Base-by-base conservation (phyloP, 2,113 vertebrate species). In the Euleptes europaea region DNA sequence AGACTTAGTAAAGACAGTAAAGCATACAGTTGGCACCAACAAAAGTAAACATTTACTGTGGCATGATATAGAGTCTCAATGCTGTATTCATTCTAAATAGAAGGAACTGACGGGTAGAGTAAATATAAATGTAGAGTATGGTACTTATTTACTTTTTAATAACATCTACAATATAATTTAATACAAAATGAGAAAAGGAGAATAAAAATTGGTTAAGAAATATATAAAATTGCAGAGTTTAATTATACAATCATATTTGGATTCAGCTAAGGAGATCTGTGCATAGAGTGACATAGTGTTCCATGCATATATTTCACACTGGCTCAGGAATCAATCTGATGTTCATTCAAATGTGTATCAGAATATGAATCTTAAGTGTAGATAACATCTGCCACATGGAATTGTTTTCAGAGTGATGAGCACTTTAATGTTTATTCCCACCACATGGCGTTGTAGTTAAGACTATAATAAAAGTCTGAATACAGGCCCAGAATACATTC, bases 41-140 rank as follows among this genome's bases (percentile, higher is more conserved):
- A 84, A 94, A 93, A 93, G 87, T 42, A 94, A 95, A 94, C 86
- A 91, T 94, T 94, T 94, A 92, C 85, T 88, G 93, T 93, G 92
- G 94, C 90, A 93, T 92, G 90, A 82, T 82, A 92, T 91, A 94
- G 94, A 93, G 89, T 82, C 82, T 91, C 89, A 89, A 88, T 92
- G 88, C 88, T 88, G 88, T 92, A 95, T 93, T 91, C 78, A 86
- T 92, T 93, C 94, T 94, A 94, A 94, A 94, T 94, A 94, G 91
- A 93, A 85, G 78, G 49, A 91, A 74, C 73, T 91, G 60, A 88
- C 80, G 89, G 70, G 78, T 84, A 95, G 90, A 91, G 85, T 87
- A 94, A 94, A 94, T 90, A 92, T 51, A 84, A 85, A 12, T 0
- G 75, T 86, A 93, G 90, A 91, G 90, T 93, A 93, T 89, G 86